Percentiles rank a stretch among this genome's conserved stretches.
Conservation (phyloP, 2,888 invertebrate genomes). For the Subacronicta megacephala region DNA sequence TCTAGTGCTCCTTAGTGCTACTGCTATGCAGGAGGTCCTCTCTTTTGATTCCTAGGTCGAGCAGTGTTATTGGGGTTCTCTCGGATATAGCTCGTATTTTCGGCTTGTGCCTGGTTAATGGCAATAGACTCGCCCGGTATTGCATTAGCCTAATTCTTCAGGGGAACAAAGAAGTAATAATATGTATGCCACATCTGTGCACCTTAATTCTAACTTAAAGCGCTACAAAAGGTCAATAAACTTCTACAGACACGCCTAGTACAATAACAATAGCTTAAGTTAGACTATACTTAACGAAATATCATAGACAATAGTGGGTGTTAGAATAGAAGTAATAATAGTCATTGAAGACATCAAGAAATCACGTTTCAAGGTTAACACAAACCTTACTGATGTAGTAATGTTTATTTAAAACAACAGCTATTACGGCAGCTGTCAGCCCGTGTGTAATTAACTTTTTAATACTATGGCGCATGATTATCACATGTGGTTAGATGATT, state of each 20-base stretch:
- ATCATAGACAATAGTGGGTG: slow-evolving; percentile 2
- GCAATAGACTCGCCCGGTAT: too few relatives aligned
- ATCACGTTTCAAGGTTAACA: slow-evolving; percentile 44
- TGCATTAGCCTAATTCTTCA: too few relatives aligned
- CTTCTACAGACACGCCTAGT: not conserved
- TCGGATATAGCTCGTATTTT: too few relatives aligned
- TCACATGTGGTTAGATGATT: slow-evolving; percentile 37
- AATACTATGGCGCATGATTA: slow-evolving; percentile 44
- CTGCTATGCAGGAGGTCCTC: too few relatives aligned
- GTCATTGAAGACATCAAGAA: slow-evolving; percentile 14
- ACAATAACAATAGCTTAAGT: not conserved
- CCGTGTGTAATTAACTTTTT: slow-evolving; percentile 21
- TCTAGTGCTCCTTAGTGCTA: too few relatives aligned
- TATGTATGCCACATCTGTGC: not conserved
- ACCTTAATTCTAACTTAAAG: not conserved
- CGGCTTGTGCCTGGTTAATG: too few relatives aligned
- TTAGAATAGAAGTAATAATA: slow-evolving; percentile 8
- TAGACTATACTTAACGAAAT: not conserved
- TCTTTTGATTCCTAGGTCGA: too few relatives aligned
- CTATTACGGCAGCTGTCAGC: slow-evolving; percentile 18
- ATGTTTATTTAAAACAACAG: slow-evolving; percentile 27
- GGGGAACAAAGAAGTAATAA: too few relatives aligned
- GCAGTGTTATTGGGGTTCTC: too few relatives aligned
- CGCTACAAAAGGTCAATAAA: slow-evolving; percentile 9
- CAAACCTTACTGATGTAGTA: slow-evolving; percentile 15